A percentile compares a stretch with the other conserved stretches of the same genome.
Evolutionary conservation across 2,888 invertebrate species (phyloP).

Genomic region (Mesoligia furuncula): DNA sequence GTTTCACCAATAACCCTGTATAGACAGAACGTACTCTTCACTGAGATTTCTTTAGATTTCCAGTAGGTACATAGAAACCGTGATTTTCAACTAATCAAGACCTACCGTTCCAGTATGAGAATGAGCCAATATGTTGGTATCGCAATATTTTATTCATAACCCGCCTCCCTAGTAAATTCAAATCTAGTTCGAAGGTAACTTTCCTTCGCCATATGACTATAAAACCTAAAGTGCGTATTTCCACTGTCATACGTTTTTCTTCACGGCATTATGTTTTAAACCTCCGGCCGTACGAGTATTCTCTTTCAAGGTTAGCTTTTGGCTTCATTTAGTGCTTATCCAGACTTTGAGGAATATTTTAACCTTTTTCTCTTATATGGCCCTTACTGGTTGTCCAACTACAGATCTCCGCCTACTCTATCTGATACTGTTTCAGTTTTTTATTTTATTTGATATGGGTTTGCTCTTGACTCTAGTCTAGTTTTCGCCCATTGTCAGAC

Average conservation of each 20-base stretch:
- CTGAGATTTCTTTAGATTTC: background rate
- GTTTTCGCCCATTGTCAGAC: too few relatives aligned
- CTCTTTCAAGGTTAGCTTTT: too few relatives aligned
- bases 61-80: background rate
- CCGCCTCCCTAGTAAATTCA: conserved; percentile 17
- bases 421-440: too few relatives aligned
- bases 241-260: conserved; percentile 27
- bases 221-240: conserved; percentile 41
- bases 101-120: background rate
- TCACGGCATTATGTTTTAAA: background rate
- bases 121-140: background rate
- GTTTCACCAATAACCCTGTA: too few relatives aligned
- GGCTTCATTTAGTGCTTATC: too few relatives aligned
- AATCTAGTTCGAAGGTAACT: conserved; percentile 40
- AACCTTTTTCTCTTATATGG: too few relatives aligned
- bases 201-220: conserved; percentile 40
- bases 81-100: background rate
- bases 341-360: too few relatives aligned
- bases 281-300: too few relatives aligned
- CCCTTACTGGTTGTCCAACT: too few relatives aligned
- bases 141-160: conserved; percentile 59
- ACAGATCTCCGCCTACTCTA: too few relatives aligned
- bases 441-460: too few relatives aligned
- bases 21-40: background rate
- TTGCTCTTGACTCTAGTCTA: too few relatives aligned